Evolutionary conservation across 2,888 invertebrate species (phyloP).

Genomic region (Conomelus anceps): DNA sequence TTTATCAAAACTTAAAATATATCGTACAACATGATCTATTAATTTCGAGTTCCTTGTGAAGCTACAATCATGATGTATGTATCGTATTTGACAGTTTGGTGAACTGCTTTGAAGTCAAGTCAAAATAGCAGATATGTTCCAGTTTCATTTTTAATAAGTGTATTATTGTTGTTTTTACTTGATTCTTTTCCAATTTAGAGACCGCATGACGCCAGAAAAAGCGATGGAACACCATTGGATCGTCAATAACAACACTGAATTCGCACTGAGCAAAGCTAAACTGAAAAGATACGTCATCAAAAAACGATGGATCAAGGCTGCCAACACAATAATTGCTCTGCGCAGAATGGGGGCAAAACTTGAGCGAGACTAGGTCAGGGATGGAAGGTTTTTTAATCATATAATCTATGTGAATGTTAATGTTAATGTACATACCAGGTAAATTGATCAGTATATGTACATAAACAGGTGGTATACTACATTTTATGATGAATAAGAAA

Average conservation of each 20-base stretch:
- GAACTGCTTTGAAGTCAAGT: neutral
- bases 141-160: neutral
- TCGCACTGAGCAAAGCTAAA: slow-evolving; percentile 62
- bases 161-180: neutral
- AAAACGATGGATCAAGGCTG: slow-evolving; percentile 84
- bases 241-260: slow-evolving; percentile 42
- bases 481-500: too few relatives aligned
- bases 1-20: too few relatives aligned
- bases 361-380: slow-evolving; percentile 39
- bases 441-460: too few relatives aligned
- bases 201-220: slow-evolving; percentile 62
- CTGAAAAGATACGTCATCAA: slow-evolving; percentile 83
- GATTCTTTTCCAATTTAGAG: slow-evolving; percentile 49
- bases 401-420: too few relatives aligned
- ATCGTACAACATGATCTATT: too few relatives aligned
- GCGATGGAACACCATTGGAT: slow-evolving; percentile 78
- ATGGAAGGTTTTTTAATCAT: neutral
- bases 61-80: too few relatives aligned
- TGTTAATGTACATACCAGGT: too few relatives aligned
- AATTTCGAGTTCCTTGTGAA: too few relatives aligned
- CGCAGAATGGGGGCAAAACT: slow-evolving; percentile 79
- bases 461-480: too few relatives aligned
- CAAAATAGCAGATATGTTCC: too few relatives aligned
- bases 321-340: slow-evolving; percentile 79
- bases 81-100: too few relatives aligned